Evolutionary conservation across 1,140 invertebrate species (phyloP).

Genomic region (Colletes gigas): DNA sequence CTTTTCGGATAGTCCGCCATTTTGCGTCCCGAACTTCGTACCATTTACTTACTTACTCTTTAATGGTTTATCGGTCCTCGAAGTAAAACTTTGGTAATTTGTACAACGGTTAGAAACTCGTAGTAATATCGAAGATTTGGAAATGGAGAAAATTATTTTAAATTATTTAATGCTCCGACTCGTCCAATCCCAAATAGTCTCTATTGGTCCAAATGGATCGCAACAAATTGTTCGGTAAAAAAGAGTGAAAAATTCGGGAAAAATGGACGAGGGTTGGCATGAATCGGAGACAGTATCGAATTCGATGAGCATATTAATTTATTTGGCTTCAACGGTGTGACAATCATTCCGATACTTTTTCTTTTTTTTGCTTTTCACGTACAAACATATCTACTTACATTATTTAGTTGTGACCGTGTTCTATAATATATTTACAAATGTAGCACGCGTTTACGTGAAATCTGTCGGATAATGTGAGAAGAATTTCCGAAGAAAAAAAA

Average conservation of each 20-base stretch:
- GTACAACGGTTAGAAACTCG: too few relatives aligned
- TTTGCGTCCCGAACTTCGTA: neutral
- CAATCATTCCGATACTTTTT: neutral
- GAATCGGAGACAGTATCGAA: neutral
- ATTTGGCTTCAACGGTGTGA: constrained; percentile 55
- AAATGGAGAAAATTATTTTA: too few relatives aligned
- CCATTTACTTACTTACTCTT: too few relatives aligned
- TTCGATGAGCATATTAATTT: constrained; percentile 51
- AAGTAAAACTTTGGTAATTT: neutral
- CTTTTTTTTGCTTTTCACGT: constrained; percentile 40
- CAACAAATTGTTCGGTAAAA: neutral
- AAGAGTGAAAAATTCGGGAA: neutral
- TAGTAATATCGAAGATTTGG: too few relatives aligned
- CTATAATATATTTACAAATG: constrained; percentile 56
- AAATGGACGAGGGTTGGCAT: too few relatives aligned
- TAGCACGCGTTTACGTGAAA: constrained; percentile 2
- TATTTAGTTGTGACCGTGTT: constrained; percentile 14
- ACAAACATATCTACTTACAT: constrained; percentile 56
- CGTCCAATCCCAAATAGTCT: too few relatives aligned
- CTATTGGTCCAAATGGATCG: too few relatives aligned
- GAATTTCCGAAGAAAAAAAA: neutral
- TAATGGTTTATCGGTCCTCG: too few relatives aligned
- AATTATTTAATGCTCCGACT: too few relatives aligned
- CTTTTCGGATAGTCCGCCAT: constrained; percentile 18
- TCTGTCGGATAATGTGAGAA: neutral